Evolutionary conservation across 2,113 vertebrate species (phyloP).

Genomic region (Ahaetulla prasina): DNA sequence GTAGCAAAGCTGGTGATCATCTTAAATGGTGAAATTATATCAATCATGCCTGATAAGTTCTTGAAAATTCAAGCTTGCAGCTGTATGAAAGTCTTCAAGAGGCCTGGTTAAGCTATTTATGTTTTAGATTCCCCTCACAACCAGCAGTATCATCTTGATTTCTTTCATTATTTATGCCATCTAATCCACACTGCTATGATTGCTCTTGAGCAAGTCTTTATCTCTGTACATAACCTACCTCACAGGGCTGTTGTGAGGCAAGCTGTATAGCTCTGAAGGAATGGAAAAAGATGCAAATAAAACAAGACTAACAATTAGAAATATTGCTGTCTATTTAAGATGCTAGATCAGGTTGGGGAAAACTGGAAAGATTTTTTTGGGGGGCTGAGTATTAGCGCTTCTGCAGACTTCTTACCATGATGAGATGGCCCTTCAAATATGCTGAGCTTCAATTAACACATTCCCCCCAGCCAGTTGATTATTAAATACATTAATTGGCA

Average conservation of each 20-base stretch:
- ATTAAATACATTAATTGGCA: background rate
- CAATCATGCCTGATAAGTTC: background rate
- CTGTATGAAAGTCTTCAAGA: background rate
- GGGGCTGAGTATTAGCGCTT: background rate
- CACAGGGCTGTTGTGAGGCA: background rate
- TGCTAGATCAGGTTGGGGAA: background rate
- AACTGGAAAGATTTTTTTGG: background rate
- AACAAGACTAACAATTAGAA: background rate
- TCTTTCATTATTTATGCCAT: background rate
- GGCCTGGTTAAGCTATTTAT: background rate
- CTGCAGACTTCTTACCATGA: background rate
- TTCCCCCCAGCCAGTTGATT: background rate
- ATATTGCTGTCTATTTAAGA: background rate
- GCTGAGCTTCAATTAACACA: background rate
- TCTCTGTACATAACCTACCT: background rate
- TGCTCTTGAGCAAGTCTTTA: background rate
- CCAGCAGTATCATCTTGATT: background rate
- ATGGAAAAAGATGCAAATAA: background rate
- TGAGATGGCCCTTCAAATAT: background rate
- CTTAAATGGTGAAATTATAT: background rate
- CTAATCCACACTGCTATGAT: background rate
- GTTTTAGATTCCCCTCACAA: background rate
- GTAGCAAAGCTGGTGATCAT: background rate
- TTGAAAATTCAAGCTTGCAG: background rate
- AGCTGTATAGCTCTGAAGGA: background rate